Conservation (phyloP, 1,140 invertebrate genomes). For the Archivesica marissinica region DNA sequence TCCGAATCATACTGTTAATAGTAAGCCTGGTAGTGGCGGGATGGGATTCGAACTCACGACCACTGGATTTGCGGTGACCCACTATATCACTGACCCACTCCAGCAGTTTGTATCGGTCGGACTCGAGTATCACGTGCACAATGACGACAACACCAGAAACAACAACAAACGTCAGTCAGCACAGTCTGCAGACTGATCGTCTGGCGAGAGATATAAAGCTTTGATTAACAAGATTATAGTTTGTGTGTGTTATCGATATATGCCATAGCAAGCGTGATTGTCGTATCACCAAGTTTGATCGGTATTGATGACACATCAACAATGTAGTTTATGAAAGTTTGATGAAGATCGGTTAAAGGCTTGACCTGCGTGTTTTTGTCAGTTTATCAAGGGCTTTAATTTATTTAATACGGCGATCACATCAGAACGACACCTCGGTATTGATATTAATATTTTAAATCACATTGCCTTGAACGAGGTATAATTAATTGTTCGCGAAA, state of each 20-base stretch:
- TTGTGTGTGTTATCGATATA: slow-evolving; percentile 34
- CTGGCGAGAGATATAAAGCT: not conserved
- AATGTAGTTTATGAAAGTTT: slow-evolving; percentile 44
- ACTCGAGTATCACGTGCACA: no score
- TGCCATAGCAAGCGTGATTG: slow-evolving; percentile 34
- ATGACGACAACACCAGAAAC: not conserved
- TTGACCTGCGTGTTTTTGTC: slow-evolving; percentile 24
- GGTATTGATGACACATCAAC: slow-evolving; percentile 28
- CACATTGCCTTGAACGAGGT: not conserved
- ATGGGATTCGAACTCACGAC: no score
- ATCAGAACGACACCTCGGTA: slow-evolving; percentile 35
- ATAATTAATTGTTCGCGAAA: slow-evolving; percentile 53
- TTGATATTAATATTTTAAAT: slow-evolving; percentile 22
- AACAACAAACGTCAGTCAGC: not conserved
- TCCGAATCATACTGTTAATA: no score
- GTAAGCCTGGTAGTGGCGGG: no score
- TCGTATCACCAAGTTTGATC: slow-evolving; percentile 11
- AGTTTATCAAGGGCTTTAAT: slow-evolving; percentile 25
- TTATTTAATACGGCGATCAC: slow-evolving; percentile 15
- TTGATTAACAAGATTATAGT: slow-evolving; percentile 22
- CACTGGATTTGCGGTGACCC: no score
- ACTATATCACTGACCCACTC: no score
- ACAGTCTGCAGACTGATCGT: slow-evolving; percentile 1
- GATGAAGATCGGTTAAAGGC: slow-evolving; percentile 12
- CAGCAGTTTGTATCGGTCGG: no score